Conservation (phyloP, 2,113 vertebrate species). For the Sterrhoptilus dennistouni region DNA sequence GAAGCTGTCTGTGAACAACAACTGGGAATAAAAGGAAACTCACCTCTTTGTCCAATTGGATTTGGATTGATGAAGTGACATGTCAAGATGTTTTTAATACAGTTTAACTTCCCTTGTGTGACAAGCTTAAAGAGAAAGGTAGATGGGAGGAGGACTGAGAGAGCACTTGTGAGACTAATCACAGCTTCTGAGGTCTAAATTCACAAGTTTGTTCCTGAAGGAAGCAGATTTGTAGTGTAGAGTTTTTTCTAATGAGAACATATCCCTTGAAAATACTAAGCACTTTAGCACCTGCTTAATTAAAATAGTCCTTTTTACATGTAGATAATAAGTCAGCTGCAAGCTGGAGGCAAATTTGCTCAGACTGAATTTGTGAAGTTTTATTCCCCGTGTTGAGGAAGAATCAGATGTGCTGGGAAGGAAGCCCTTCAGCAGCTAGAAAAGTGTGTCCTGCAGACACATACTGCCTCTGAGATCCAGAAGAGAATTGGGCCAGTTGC, state of each 20-base stretch:
- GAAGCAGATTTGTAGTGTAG: not conserved
- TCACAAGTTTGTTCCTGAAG: not conserved
- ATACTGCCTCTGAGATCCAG: not conserved
- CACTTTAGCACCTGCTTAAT: not conserved
- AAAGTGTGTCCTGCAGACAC: not conserved
- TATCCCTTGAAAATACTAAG: not conserved
- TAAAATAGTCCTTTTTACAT: not conserved
- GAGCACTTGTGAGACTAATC: not conserved
- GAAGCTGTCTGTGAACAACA: not conserved
- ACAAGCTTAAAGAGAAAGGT: not conserved
- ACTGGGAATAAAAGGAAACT: not conserved
- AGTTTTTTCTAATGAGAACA: not conserved
- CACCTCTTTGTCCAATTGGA: not conserved
- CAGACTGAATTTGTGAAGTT: not conserved
- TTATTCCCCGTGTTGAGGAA: not conserved
- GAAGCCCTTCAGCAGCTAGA: not conserved
- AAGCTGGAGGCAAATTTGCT: not conserved
- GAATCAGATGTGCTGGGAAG: too few relatives aligned
- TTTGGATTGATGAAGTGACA: not conserved
- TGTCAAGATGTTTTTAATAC: not conserved
- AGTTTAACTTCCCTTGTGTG: not conserved
- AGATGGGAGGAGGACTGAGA: not conserved
- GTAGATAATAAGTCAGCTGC: not conserved
- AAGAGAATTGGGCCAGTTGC: not conserved
- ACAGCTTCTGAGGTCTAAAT: not conserved